Percentiles rank a stretch among this genome's conserved stretches.
These are phyloP conservation scores for Beaufortia kweichowensis DNA, from an alignment of 2,113 vertebrate genomes.

Conservation along the genomic window DNA sequence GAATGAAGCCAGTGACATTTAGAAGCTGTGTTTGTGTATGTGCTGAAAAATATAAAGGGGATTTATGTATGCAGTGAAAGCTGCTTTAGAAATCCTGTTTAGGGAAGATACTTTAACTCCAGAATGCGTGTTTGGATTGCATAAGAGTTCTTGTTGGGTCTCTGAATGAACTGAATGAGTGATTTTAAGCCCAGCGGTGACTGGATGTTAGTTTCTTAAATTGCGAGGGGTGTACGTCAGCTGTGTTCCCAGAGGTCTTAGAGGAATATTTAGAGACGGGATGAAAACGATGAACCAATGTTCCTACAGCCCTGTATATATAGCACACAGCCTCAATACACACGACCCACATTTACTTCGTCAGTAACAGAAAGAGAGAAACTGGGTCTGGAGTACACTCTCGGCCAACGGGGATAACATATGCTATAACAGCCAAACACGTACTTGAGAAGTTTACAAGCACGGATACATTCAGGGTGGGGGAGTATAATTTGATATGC, in stretches of 20 bases:
- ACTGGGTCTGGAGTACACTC: constrained; percentile 53
- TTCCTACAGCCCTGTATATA: constrained; percentile 52
- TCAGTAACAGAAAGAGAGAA: constrained; percentile 36
- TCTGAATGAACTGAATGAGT: background rate
- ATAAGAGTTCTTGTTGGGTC: background rate
- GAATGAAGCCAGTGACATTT: constrained; percentile 14
- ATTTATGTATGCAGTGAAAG: constrained; percentile 12
- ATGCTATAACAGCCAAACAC: background rate
- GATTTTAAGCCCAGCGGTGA: background rate
- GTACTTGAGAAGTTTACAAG: background rate
- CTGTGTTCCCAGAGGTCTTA: constrained; percentile 12
- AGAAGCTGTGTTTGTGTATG: background rate
- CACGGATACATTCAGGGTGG: background rate
- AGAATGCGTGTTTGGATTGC: background rate
- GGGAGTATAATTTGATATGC: background rate
- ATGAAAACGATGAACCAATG: constrained; percentile 49
- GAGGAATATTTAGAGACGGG: constrained; percentile 50
- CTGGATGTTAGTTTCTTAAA: constrained; percentile 10
- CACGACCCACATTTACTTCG: constrained; percentile 53
- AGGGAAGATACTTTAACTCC: constrained; percentile 8
- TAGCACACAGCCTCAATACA: constrained; percentile 56
- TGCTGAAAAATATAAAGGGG: background rate
- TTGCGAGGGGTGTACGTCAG: background rate
- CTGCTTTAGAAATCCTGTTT: constrained; percentile 24
- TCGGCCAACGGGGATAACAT: constrained; percentile 4